Base-by-base conservation (phyloP, 2,888 invertebrate genomes). In the Junonia oenone region DNA sequence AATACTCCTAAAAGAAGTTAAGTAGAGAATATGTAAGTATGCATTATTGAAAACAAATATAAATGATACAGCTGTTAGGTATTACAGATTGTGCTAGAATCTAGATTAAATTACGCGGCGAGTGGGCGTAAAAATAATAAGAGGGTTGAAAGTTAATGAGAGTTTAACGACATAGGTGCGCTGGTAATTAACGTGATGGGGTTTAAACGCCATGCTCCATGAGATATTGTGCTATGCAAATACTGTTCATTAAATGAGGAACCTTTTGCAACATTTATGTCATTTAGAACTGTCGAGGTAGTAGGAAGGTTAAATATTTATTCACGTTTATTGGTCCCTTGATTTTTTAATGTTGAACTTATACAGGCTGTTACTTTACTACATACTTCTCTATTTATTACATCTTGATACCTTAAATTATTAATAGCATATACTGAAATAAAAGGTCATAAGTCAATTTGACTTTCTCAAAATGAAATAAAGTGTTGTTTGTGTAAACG, bases 381-480 rank as follows among this genome's bases (percentile, higher is more conserved):
- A n/a, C n/a, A n/a, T n/a, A n/a, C n/a, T n/a, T n/a, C n/a, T n/a
- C n/a, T n/a, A n/a, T n/a, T n/a, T n/a, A n/a, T n/a, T n/a, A n/a
- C n/a, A n/a, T n/a, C n/a, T n/a, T n/a, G n/a, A n/a, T n/a, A n/a
- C n/a, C n/a, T n/a, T n/a, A n/a, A n/a, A n/a, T n/a, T n/a, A n/a
- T n/a, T n/a, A n/a, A n/a, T n/a, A n/a, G n/a, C n/a, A n/a, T n/a
- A n/a, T 19, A 11, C 19, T 15, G 11, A 13, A 52, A 11, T 19
- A 27, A 19, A 46, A 52, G 27, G 17, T 19, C 29, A 46, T 38
- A 46, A 38, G n/a, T n/a, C 35, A 17, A 46, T 19, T 27, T 46
- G 29, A 29, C 29, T 26, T 11, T 19, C 19, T 38, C 27, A 19
- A 53, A 53, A 53, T 53, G 38, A 45, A 53, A 46, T 53, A 53